Percentiles rank a stretch among this genome's conserved stretches.
phyloP scores from a whole-genome alignment of 1,140 invertebrate species.

The Bombus superbus region DNA sequence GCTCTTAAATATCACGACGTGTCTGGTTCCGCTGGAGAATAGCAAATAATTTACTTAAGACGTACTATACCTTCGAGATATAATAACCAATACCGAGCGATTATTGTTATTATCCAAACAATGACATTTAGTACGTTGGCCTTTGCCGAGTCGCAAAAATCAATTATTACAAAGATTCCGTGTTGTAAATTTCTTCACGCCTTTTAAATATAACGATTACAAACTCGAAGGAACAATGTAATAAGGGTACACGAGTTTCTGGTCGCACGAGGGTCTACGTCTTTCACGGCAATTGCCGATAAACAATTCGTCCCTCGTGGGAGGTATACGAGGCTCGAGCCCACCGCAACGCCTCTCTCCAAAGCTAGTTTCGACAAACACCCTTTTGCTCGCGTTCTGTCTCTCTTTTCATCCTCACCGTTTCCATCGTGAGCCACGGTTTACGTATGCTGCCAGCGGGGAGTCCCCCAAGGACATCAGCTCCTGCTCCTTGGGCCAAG shows the following conservation, averaged over 20 bases:
- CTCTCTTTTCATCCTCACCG: not conserved
- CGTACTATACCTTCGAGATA: no score
- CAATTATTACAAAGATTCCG: not conserved
- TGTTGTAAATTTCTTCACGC: no score
- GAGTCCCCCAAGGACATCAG: conserved; percentile 61
- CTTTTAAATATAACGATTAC: not conserved
- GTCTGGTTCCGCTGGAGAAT: not conserved
- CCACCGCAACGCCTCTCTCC: conserved; percentile 50
- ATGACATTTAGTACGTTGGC: not conserved
- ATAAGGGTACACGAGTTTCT: not conserved
- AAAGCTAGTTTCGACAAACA: conserved; percentile 59
- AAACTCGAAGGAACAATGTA: not conserved
- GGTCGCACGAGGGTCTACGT: conserved; percentile 29
- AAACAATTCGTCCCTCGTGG: conserved; percentile 52
- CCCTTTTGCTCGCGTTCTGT: conserved; percentile 19
- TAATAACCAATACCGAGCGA: not conserved
- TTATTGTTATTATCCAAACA: not conserved
- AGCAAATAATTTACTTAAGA: accelerated
- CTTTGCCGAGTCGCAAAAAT: not conserved
- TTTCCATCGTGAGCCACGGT: conserved; percentile 22
- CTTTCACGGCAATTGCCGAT: conserved; percentile 58
- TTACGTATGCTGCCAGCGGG: conserved; percentile 64
- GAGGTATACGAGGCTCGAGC: conserved; percentile 25
- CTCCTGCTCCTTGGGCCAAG: conserved; percentile 23
- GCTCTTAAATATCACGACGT: not conserved